phyloP scores from a whole-genome alignment of 2,888 invertebrate species.

The Diarsia brunnea region DNA sequence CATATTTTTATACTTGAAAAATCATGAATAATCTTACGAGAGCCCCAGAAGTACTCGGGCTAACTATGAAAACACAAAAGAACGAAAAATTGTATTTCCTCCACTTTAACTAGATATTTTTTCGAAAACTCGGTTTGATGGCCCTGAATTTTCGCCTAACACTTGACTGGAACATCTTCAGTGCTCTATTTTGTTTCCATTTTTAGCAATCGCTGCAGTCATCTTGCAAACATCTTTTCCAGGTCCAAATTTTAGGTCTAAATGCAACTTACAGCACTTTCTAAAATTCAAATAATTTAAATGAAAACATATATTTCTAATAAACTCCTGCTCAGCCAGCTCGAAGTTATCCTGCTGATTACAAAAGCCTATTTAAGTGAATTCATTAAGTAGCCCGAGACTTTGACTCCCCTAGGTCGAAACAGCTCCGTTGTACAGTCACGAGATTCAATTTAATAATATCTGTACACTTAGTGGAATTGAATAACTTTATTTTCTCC shows the following conservation, averaged over 20 bases:
- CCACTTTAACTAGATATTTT: too few relatives aligned
- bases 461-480: neutral
- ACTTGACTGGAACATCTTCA: too few relatives aligned
- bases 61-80: too few relatives aligned
- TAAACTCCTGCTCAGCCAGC: neutral
- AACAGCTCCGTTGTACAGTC: conserved; percentile 18
- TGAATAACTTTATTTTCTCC: neutral
- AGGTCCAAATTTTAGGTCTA: too few relatives aligned
- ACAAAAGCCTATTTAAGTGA: conserved; percentile 47
- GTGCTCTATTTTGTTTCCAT: too few relatives aligned
- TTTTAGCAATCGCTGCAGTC: too few relatives aligned
- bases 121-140: too few relatives aligned
- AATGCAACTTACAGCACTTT: too few relatives aligned
- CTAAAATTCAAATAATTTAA: neutral
- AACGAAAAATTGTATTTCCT: too few relatives aligned
- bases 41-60: too few relatives aligned
- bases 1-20: neutral
- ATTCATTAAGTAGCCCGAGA: conserved; percentile 45
- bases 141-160: too few relatives aligned
- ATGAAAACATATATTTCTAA: neutral
- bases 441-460: neutral
- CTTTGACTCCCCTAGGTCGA: conserved; percentile 6
- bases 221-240: too few relatives aligned
- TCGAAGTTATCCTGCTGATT: conserved; percentile 10
- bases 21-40: neutral